A percentile compares a stretch with the other conserved stretches of the same genome.
Evolutionary conservation across 2,797 vertebrate species (phyloP).

Genomic region (Peromyscus eremicus): DNA sequence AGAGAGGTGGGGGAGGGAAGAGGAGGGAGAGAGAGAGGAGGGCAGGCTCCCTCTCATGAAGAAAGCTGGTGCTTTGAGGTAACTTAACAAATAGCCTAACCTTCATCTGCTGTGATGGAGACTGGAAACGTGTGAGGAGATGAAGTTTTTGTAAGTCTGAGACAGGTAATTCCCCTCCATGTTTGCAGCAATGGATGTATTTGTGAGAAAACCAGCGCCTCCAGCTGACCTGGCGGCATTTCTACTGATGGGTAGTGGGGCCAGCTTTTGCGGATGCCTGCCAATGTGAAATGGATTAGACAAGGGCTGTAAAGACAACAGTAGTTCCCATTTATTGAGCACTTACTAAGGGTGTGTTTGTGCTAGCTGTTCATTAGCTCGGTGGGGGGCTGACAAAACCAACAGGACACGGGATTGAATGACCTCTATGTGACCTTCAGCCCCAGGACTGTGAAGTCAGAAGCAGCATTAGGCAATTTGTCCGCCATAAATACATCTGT

Average conservation of each 20-base stretch:
- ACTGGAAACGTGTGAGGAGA: not conserved
- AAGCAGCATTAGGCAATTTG: conserved; percentile 43
- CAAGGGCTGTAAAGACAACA: conserved; percentile 60
- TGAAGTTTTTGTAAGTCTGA: conserved; percentile 34
- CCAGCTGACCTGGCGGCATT: conserved; percentile 18
- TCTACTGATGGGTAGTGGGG: conserved; percentile 49
- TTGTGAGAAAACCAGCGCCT: conserved; percentile 36
- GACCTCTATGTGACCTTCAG: conserved; percentile 16
- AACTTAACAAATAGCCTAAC: conserved; percentile 41
- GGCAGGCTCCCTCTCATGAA: not conserved
- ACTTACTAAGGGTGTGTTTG: conserved; percentile 69
- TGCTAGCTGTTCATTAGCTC: conserved; percentile 58
- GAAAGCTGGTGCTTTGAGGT: conserved; percentile 28
- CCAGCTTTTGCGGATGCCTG: conserved; percentile 55
- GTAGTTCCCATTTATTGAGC: conserved; percentile 73
- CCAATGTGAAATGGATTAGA: conserved; percentile 53
- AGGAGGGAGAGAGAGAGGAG: not conserved
- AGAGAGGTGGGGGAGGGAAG: too few species aligned
- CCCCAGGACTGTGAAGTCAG: conserved; percentile 54
- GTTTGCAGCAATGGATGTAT: conserved; percentile 4
- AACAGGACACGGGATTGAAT: conserved; percentile 48
- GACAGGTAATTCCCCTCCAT: not conserved
- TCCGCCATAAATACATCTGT: conserved; percentile 36
- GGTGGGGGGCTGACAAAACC: conserved; percentile 38
- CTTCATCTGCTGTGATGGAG: conserved; percentile 17